Evolutionary conservation across 2,113 vertebrate genomes (phyloP), one percentile per base, ranked within the genome.

Genomic region (Passerina amoena): DNA sequence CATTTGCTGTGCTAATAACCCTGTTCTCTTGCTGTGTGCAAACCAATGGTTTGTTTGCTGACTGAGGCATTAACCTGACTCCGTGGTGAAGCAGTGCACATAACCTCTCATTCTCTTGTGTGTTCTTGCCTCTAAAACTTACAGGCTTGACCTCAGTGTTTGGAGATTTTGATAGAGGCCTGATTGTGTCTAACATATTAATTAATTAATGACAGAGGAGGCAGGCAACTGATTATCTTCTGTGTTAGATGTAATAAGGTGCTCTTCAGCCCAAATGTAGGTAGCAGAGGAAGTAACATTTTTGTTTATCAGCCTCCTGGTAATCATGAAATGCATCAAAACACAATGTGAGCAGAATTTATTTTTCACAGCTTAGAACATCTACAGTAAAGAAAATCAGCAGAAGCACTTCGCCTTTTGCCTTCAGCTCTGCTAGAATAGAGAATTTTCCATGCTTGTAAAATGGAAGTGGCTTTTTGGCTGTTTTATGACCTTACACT

Each of bases 11-110:
- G n/a, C 31, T 56, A 18, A 31, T 48, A 24, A 45, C 24, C 19
- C 28, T 50, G 5, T 35, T 48, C 23, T 56, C 45, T 47, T 38
- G 24, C 59, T 82, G 23, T 65, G 5, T 47, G 11, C 53, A 65
- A 45, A 30, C 10, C 40, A 44, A 0, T 37, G 47, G 11, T 65
- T 87, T 61, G 45, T 66, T 87, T 87, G 57, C 50, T 80, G 84
- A n/a, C 24, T 72, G 33, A 50, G 18, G 9, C 22, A 30, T 61
- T 77, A 53, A 65, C 42, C 50, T 81, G n/a, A 24, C 25, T 71
- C 38, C 33, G 2, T 0, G 0, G 48, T 90, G 57, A 54, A 70
- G 38, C 2, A 57, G 25, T 33, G 8, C 24, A 12, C 25, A 13
- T 48, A 14, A 69, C 86, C 35, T 51, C 61, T 70, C n/a, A 30